Conservation (phyloP, 2,888 invertebrate genomes). For the Tinea pellionella region DNA sequence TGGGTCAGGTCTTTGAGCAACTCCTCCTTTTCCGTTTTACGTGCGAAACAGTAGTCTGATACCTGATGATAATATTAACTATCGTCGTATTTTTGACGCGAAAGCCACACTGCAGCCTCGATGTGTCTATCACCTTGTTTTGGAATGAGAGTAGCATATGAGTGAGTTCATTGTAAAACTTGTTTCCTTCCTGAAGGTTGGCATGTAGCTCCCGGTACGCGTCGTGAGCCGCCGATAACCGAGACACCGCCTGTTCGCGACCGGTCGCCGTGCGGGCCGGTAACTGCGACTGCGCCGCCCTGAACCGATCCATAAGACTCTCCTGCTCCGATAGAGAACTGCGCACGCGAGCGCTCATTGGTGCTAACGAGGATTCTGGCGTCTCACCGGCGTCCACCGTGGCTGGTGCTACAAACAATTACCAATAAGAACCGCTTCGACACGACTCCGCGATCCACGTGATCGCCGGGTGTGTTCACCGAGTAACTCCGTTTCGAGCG, state of each 20-base stretch:
- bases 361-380: slow-evolving; percentile 79
- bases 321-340: slow-evolving; percentile 82
- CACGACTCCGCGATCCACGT: too few species aligned
- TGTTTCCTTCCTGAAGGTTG: slow-evolving; percentile 94
- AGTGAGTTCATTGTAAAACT: slow-evolving; percentile 95
- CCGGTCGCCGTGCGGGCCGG: slow-evolving; percentile 73
- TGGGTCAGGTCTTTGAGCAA: slow-evolving; percentile 93
- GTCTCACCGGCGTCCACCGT: slow-evolving; percentile 77
- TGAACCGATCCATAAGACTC: slow-evolving; percentile 43
- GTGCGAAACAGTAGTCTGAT: slow-evolving; percentile 97
- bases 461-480: too few species aligned
- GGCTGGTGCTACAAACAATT: slow-evolving; percentile 44
- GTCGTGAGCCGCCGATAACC: slow-evolving; percentile 90
- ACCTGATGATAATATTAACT: neutral
- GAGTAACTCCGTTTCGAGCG: slow-evolving; percentile 65
- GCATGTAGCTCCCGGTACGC: slow-evolving; percentile 90
- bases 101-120: too few species aligned
- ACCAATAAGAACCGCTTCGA: slow-evolving; percentile 52
- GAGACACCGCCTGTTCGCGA: slow-evolving; percentile 76
- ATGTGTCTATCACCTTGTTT: slow-evolving; percentile 87
- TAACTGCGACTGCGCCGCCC: slow-evolving; percentile 70
- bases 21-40: slow-evolving; percentile 99
- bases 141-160: slow-evolving; percentile 94
- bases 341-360: slow-evolving; percentile 81
- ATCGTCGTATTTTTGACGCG: neutral